Conservation (phyloP, 2,797 vertebrate species). For the Notamacropus eugenii region DNA sequence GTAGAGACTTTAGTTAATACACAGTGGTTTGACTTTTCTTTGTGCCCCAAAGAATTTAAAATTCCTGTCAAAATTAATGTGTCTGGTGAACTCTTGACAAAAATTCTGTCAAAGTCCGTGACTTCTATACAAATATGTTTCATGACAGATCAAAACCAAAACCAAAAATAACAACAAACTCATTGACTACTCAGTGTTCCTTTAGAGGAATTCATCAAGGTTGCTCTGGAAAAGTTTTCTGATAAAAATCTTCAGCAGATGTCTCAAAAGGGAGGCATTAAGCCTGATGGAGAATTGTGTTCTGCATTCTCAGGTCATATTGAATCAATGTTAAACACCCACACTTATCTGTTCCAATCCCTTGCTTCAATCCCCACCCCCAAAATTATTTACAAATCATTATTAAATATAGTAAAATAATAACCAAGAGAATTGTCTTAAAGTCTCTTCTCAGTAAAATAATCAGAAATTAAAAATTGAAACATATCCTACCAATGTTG, state of each 20-base stretch:
- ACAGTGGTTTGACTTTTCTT: background rate
- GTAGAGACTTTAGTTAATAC: background rate
- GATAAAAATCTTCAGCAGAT: background rate
- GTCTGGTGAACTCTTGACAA: too few relatives aligned
- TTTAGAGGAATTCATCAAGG: background rate
- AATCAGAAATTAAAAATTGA: background rate
- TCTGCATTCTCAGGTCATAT: background rate
- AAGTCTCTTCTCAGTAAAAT: background rate
- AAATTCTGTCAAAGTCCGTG: background rate
- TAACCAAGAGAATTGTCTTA: background rate
- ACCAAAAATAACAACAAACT: background rate
- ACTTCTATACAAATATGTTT: background rate
- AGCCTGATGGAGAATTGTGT: background rate
- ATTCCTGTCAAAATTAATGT: too few relatives aligned
- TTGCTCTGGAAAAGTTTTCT: background rate
- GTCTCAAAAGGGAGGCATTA: background rate
- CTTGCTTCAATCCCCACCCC: background rate
- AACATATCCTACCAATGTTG: background rate
- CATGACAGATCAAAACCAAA: background rate
- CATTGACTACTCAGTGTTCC: background rate
- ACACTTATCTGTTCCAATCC: background rate
- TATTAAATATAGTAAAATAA: background rate
- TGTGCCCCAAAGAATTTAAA: background rate
- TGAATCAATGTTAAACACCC: background rate
- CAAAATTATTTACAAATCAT: background rate